Percentiles rank a stretch among this genome's conserved stretches.
Conservation (phyloP, 2,113 vertebrate species). For the Leucoraja erinaceus region DNA sequence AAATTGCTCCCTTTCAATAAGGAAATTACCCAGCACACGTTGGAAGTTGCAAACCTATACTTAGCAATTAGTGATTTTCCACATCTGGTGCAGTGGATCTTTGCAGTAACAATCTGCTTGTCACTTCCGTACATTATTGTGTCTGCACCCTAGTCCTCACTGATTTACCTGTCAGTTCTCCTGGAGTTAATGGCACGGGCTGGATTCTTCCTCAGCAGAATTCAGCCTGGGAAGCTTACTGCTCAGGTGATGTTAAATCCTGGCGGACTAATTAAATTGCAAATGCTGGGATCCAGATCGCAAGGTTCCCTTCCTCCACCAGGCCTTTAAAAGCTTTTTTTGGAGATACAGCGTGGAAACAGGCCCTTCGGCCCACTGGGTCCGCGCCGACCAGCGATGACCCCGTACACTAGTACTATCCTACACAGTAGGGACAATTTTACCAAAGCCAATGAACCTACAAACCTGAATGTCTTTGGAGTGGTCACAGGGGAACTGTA, state of each 20-base stretch:
- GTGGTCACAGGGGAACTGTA: no score
- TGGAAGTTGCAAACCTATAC: background rate
- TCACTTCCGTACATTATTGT: background rate
- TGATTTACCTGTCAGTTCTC: slow-evolving; percentile 13
- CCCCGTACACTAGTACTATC: no score
- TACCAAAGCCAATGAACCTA: no score
- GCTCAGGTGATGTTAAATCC: background rate
- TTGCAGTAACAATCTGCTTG: slow-evolving; percentile 1
- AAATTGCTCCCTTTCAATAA: background rate
- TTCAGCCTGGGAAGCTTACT: background rate
- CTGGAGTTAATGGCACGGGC: background rate
- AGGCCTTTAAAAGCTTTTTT: no score
- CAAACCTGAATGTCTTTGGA: no score
- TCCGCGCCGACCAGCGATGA: no score
- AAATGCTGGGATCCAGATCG: background rate
- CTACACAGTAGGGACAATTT: no score
- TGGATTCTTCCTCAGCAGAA: background rate
- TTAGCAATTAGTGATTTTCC: background rate
- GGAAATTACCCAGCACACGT: background rate
- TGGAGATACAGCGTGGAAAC: no score
- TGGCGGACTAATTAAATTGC: slow-evolving; percentile 16
- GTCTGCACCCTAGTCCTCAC: background rate
- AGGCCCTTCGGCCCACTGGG: no score
- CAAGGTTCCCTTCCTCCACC: background rate
- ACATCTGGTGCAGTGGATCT: background rate